phyloP scores from a whole-genome alignment of 2,113 vertebrate species.

The Neotragus pygmaeus region DNA sequence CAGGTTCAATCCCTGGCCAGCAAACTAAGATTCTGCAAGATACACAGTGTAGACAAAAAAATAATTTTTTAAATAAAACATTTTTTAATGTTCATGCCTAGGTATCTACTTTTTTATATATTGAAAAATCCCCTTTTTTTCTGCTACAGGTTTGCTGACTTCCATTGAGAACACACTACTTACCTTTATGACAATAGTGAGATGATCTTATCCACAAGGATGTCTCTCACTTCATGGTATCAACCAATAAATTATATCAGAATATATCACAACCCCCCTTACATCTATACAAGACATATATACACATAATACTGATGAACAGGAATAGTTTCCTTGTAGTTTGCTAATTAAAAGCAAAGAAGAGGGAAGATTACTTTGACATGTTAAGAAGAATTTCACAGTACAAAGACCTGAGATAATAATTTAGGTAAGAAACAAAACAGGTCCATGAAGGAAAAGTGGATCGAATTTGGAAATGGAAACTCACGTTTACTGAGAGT shows the following conservation, averaged over 20 bases:
- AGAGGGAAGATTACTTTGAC: not conserved
- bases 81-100: not conserved
- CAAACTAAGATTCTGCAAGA: not conserved
- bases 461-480: not conserved
- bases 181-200: not conserved
- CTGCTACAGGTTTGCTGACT: not conserved
- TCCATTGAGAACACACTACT: not conserved
- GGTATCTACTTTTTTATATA: not conserved
- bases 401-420: not conserved
- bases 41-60: not conserved
- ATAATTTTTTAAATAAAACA: not conserved
- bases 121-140: not conserved
- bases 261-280: not conserved
- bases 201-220: not conserved
- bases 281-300: not conserved
- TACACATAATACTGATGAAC: not conserved
- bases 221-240: not conserved
- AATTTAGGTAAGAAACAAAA: not conserved
- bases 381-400: not conserved
- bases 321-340: not conserved
- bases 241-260: not conserved
- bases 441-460: not conserved
- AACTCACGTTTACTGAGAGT: not conserved
- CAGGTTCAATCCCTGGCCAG: not conserved
- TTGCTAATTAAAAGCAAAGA: not conserved